These are phyloP conservation scores for Scolopax rusticola DNA, from an alignment of 2,797 vertebrate species.

Conservation along the genomic window DNA sequence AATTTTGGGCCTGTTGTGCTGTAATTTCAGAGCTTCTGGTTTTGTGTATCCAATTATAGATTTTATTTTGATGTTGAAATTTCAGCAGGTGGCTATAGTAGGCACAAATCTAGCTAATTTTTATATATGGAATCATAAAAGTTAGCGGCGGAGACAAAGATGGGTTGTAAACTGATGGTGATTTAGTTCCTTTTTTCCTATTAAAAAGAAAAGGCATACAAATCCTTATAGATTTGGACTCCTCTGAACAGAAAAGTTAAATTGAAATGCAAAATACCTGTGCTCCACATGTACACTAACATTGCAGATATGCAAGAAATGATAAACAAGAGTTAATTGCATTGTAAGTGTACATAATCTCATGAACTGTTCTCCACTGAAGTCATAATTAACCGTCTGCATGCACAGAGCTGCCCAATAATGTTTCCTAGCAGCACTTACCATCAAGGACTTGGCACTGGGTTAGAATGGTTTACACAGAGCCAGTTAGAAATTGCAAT, in stretches of 20 bases:
- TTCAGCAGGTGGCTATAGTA: slow-evolving; percentile 54
- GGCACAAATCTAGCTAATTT: slow-evolving; percentile 34
- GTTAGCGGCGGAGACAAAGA: background rate
- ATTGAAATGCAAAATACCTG: slow-evolving; percentile 27
- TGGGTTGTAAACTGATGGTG: slow-evolving; percentile 39
- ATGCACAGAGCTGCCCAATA: background rate
- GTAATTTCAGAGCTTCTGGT: slow-evolving; percentile 49
- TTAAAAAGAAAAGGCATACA: slow-evolving; percentile 44
- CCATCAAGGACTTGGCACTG: slow-evolving; percentile 44
- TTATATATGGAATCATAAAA: slow-evolving; percentile 17
- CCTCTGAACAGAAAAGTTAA: slow-evolving; percentile 27
- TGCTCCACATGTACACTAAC: background rate
- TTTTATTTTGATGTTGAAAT: slow-evolving; percentile 52
- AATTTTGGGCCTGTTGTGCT: background rate
- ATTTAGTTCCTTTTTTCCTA: background rate
- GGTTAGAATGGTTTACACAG: slow-evolving; percentile 36
- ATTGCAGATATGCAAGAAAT: slow-evolving; percentile 40
- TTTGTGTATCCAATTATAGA: slow-evolving; percentile 49
- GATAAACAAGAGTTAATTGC: slow-evolving; percentile 70
- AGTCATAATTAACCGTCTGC: slow-evolving; percentile 68
- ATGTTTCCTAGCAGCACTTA: slow-evolving; percentile 55
- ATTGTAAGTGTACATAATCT: slow-evolving; percentile 66
- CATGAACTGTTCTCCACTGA: slow-evolving; percentile 48
- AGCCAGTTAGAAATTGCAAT: slow-evolving; percentile 57
- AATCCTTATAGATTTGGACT: slow-evolving; percentile 4